Evolutionary conservation across 2,888 invertebrate species (phyloP).

Genomic region (Folsomia candida): DNA sequence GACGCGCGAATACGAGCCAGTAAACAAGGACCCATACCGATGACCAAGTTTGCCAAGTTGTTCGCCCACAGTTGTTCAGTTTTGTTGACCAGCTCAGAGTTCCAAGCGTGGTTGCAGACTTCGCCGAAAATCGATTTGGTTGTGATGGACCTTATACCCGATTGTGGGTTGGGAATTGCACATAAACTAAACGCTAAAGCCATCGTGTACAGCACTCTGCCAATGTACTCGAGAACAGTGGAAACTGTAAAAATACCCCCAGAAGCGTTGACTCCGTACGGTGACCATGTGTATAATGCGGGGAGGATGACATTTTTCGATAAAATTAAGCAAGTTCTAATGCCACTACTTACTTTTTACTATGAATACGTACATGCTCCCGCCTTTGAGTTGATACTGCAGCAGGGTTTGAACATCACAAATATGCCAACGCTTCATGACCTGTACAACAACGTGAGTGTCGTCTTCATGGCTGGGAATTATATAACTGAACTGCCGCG

Average conservation of each 20-base stretch:
- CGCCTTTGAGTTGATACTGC: neutral
- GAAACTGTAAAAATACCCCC: constrained; percentile 26
- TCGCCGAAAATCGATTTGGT: constrained; percentile 29
- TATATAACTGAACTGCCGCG: constrained; percentile 19
- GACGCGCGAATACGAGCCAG: constrained; percentile 16
- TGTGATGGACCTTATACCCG: constrained; percentile 33
- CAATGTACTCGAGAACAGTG: constrained; percentile 18
- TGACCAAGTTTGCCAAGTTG: neutral
- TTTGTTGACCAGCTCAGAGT: constrained; percentile 11
- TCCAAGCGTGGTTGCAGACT: constrained; percentile 9
- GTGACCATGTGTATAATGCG: neutral
- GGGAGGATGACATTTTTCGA: constrained; percentile 23
- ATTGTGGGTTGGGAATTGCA: constrained; percentile 31
- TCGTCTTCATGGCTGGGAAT: constrained; percentile 20
- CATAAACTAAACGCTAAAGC: constrained; percentile 29
- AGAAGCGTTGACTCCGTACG: constrained; percentile 16
- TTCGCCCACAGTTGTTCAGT: constrained; percentile 3
- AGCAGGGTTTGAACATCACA: neutral
- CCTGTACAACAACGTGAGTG: constrained; percentile 19
- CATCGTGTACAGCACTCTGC: constrained; percentile 29
- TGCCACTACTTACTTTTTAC: neutral
- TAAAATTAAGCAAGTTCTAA: constrained; percentile 8
- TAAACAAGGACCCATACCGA: neutral
- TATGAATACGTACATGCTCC: neutral
- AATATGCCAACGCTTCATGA: constrained; percentile 14